These are phyloP conservation scores for Empidonax alnorum DNA, from an alignment of 2,113 vertebrate genomes.

Conservation along the genomic window DNA sequence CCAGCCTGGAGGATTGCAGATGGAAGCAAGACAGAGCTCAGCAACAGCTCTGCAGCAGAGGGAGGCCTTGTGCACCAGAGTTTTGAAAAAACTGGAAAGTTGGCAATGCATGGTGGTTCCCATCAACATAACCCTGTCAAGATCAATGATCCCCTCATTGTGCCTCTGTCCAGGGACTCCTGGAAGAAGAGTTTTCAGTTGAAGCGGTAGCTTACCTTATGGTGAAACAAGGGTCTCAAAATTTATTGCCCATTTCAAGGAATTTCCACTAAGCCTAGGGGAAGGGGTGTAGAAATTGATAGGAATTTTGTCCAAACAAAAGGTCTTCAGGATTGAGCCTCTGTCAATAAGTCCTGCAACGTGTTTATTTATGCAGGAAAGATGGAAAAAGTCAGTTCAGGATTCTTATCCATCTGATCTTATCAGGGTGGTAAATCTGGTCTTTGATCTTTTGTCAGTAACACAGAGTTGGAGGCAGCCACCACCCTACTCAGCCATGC, in stretches of 20 bases:
- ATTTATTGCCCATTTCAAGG: background rate
- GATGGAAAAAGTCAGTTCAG: constrained; percentile 60
- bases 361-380: constrained; percentile 41
- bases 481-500: constrained; percentile 68
- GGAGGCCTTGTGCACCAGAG: background rate
- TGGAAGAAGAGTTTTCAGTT: background rate
- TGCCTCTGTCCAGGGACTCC: background rate
- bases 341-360: background rate
- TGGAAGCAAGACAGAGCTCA: background rate
- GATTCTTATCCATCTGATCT: constrained; percentile 74
- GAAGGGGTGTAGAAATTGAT: background rate
- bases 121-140: background rate
- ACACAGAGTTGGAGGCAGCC: constrained; percentile 73
- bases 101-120: background rate
- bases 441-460: constrained; percentile 85
- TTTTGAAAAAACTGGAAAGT: background rate
- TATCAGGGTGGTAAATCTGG: constrained; percentile 81
- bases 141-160: rapidly evolving
- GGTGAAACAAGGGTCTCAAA: background rate
- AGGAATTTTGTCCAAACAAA: background rate
- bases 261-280: background rate
- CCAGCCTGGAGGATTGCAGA: background rate
- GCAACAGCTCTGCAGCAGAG: background rate
- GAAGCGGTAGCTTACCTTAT: background rate
- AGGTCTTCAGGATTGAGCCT: background rate